A percentile compares a stretch with the other conserved stretches of the same genome.
Conservation (phyloP, 2,113 vertebrate species). For the Atractosteus spatula region DNA sequence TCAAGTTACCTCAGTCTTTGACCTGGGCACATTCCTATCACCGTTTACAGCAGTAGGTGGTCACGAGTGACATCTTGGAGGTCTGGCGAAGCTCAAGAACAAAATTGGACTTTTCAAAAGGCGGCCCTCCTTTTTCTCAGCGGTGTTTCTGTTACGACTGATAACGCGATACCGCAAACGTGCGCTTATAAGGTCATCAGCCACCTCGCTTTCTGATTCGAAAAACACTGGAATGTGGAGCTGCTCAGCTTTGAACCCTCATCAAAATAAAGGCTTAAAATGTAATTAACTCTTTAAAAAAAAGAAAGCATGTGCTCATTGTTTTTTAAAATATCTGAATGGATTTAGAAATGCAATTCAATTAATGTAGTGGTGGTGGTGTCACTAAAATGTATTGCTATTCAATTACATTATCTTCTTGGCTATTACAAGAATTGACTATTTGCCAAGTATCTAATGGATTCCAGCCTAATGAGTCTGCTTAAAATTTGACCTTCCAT, state of each 20-base stretch:
- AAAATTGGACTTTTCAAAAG: too few species aligned
- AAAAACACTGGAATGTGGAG: too few species aligned
- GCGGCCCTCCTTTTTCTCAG: too few species aligned
- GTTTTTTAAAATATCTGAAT: conserved; percentile 35
- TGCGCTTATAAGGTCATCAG: too few species aligned
- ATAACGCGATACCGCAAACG: too few species aligned
- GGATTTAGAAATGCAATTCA: conserved; percentile 54
- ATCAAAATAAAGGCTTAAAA: not conserved
- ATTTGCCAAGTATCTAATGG: conserved; percentile 50
- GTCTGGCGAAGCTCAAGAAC: too few species aligned
- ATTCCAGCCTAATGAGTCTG: conserved; percentile 47
- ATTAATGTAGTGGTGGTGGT: conserved; percentile 47
- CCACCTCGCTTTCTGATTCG: not conserved
- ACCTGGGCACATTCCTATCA: too few species aligned
- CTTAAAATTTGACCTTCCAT: conserved; percentile 41
- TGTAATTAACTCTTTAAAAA: conserved; percentile 24
- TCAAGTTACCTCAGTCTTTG: too few species aligned
- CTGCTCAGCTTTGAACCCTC: not conserved
- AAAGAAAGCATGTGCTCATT: conserved; percentile 32
- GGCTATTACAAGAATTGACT: conserved; percentile 52
- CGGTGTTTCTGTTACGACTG: too few species aligned
- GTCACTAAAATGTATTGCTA: conserved; percentile 55
- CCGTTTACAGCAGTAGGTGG: too few species aligned
- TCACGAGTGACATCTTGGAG: too few species aligned
- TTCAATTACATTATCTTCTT: conserved; percentile 58